phyloP scores from a whole-genome alignment of 2,113 vertebrate genomes.

The Struthidea cinerea region DNA sequence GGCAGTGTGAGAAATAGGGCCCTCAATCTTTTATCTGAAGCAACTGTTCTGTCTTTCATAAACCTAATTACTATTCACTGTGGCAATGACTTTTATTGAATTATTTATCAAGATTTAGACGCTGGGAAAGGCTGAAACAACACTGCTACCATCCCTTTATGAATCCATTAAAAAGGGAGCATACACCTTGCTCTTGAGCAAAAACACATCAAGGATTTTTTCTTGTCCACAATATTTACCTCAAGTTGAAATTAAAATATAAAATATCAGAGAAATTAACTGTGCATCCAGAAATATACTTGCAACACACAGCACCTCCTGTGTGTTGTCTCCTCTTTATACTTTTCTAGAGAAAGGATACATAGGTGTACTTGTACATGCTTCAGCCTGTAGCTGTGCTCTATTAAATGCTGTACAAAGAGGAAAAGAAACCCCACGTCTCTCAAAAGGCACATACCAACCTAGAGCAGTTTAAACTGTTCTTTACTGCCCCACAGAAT shows the following conservation, averaged over 20 bases:
- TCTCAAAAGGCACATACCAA: neutral
- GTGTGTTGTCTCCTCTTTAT: neutral
- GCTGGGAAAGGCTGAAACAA: neutral
- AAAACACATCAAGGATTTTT: neutral
- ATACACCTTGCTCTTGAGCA: neutral
- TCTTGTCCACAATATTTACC: neutral
- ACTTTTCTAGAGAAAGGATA: neutral
- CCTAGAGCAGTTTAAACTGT: neutral
- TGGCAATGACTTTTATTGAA: neutral
- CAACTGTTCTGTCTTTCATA: neutral
- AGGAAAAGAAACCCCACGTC: neutral
- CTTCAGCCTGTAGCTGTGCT: neutral
- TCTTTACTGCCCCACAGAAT: neutral
- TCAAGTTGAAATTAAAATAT: neutral
- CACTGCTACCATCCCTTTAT: neutral
- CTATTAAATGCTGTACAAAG: neutral
- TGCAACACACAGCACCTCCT: neutral
- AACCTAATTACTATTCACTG: neutral
- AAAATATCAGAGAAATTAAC: neutral
- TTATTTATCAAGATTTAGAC: slow-evolving; percentile 10
- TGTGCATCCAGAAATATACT: neutral
- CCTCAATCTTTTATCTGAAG: neutral
- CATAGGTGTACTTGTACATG: neutral
- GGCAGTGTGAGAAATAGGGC: neutral
- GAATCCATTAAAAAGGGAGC: neutral